These are phyloP conservation scores for Erpetoichthys calabaricus DNA, from an alignment of 2,797 vertebrate species.

Conservation along the genomic window DNA sequence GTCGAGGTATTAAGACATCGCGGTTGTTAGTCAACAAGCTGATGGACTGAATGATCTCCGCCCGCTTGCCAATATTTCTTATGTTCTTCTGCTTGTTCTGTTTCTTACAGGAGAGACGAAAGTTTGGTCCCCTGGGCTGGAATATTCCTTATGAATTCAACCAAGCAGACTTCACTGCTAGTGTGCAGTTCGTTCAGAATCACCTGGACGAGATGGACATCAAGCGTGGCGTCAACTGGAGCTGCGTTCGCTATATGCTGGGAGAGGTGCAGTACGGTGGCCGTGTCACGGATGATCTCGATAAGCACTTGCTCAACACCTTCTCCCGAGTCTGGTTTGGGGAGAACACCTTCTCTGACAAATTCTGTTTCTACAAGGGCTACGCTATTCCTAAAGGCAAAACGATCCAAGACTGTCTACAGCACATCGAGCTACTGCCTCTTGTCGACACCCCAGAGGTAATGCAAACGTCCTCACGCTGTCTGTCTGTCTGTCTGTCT, in stretches of 20 bases:
- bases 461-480: conserved; percentile 3
- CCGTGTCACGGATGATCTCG: conserved; percentile 63
- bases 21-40: no score
- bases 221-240: conserved; percentile 59
- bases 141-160: conserved; percentile 79
- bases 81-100: background rate
- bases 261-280: conserved; percentile 68
- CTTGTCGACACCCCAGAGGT: conserved; percentile 58
- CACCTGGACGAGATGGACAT: conserved; percentile 53
- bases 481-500: no score
- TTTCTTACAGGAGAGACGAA: conserved; percentile 54
- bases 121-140: conserved; percentile 70
- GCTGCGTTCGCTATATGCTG: conserved; percentile 64
- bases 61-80: background rate
- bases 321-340: conserved; percentile 66
- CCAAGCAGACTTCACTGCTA: conserved; percentile 65
- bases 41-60: no score
- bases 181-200: conserved; percentile 68
- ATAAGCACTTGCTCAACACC: conserved; percentile 62
- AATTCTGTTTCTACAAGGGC: conserved; percentile 60
- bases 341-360: conserved; percentile 52
- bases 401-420: conserved; percentile 50
- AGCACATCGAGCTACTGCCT: conserved; percentile 57
- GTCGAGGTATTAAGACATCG: no score
- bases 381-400: conserved; percentile 51